Base-by-base conservation (phyloP, 1,140 invertebrate genomes). In the Bombus waltoni region DNA sequence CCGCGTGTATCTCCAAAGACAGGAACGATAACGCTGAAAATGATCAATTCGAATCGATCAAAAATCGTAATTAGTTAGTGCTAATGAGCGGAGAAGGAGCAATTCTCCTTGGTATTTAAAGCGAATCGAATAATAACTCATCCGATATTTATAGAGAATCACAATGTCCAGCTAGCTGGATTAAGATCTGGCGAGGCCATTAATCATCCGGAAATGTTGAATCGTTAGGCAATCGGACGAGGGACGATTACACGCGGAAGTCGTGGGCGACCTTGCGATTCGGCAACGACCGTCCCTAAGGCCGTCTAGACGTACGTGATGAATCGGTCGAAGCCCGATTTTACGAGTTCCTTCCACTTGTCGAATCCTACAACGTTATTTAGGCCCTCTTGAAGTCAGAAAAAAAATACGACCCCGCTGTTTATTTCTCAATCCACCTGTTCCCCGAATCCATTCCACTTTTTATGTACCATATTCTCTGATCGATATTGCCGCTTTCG, bases 211-310 rank as follows among this genome's bases (percentile, higher is more conserved):
- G 8, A 25, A 15, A 38, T 28, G 25, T 66, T 10, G 44, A 81
- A 57, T 72, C 47, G 47, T 81, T 81, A 44, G 22, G 47, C 79
- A 72, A 81, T 81, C 44, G 4, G 22, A 10, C 66, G 70, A 32
- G 47, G 18, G 18, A 53, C 47, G 47, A 53, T 22, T 53, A 53
- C 28, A 65, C 42, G 22, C 81, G 81, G 81, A 74, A 66, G 42
- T 75, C 11, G 32, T n/a, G 40, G 40, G 18, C 72, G 71, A 75
- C 81, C 81, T 82, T 82, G 81, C 13, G 10, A 74, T 82, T 82
- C 72, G 81, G 53, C 72, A 47, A 65, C 59, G 80, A 40, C 32
- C 47, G 81, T n/a, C 71, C 72, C 57, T 82, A 75, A 82, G 81
- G 81, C 25, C 81, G 81, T 75, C 53, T 82, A 74, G 78, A 40